A percentile compares a stretch with the other conserved stretches of the same genome.
These are phyloP conservation scores for Hypolimnas misippus DNA, from an alignment of 2,888 invertebrate genomes.

Conservation along the genomic window DNA sequence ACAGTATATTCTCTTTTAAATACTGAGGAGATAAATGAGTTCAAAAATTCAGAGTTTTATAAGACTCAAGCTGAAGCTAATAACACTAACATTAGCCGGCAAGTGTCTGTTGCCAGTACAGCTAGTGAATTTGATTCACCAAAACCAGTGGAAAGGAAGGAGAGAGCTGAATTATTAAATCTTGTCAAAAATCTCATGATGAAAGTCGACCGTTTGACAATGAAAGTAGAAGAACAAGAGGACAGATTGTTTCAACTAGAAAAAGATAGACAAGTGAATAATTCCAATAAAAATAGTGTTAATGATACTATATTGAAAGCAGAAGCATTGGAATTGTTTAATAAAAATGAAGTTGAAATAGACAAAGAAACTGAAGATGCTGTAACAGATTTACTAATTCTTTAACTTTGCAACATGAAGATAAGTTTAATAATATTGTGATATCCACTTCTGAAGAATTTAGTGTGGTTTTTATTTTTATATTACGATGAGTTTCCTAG, in stretches of 20 bases:
- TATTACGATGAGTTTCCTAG: no score
- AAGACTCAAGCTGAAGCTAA: constrained; percentile 43
- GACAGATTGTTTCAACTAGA: constrained; percentile 51
- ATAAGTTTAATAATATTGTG: no score
- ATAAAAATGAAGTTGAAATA: constrained; percentile 14
- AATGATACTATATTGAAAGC: background rate
- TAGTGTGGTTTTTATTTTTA: no score
- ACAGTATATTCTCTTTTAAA: constrained; percentile 56
- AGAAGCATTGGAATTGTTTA: background rate
- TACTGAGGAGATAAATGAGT: constrained; percentile 55
- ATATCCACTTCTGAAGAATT: no score
- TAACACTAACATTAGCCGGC: constrained; percentile 3
- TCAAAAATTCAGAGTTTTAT: constrained; percentile 62
- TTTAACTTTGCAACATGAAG: no score
- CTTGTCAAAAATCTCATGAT: constrained; percentile 46
- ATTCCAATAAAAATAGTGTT: background rate
- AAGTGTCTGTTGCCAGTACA: constrained; percentile 19
- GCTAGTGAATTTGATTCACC: constrained; percentile 25
- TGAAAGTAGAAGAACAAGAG: constrained; percentile 50
- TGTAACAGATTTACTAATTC: constrained; percentile 1
- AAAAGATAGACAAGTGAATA: constrained; percentile 3
- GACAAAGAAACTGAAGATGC: background rate
- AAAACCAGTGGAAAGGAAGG: background rate
- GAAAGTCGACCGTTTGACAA: constrained; percentile 51
- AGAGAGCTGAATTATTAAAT: background rate